Percentiles rank a stretch among this genome's conserved stretches.
These are phyloP conservation scores for Lucifuga dentata DNA, from an alignment of 2,113 vertebrate genomes.

Conservation along the genomic window DNA sequence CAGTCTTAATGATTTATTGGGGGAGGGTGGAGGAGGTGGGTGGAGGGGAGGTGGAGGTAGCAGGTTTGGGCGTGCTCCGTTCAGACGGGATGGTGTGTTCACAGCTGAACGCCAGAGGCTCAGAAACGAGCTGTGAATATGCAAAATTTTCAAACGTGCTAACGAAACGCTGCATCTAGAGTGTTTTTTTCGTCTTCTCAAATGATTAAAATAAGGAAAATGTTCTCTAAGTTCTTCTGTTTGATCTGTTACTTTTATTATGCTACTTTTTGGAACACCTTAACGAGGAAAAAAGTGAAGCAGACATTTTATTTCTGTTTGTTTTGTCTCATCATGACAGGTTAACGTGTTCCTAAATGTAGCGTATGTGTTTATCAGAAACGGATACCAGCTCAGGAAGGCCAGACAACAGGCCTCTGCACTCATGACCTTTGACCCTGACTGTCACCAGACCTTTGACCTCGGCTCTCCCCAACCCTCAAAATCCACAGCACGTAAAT, in stretches of 20 bases:
- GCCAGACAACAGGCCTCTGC: slow-evolving; percentile 22
- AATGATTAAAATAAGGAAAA: too few relatives aligned
- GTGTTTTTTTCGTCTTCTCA: too few relatives aligned
- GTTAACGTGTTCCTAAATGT: too few relatives aligned
- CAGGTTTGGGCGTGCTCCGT: slow-evolving; percentile 23
- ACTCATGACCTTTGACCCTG: not conserved
- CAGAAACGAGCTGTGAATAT: not conserved
- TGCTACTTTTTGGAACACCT: too few relatives aligned
- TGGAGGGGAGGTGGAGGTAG: not conserved
- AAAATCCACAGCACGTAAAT: slow-evolving; percentile 15
- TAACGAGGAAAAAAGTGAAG: too few relatives aligned
- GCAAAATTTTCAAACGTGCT: not conserved
- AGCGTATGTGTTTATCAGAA: slow-evolving; percentile 1
- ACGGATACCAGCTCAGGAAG: not conserved
- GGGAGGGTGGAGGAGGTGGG: not conserved
- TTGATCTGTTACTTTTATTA: not conserved
- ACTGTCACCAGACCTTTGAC: slow-evolving; percentile 6
- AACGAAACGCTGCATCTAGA: too few relatives aligned
- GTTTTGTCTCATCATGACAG: not conserved
- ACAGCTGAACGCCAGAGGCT: not conserved
- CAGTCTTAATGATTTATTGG: slow-evolving; percentile 34
- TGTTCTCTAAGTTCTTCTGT: too few relatives aligned
- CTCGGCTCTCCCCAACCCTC: not conserved
- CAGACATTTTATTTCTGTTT: too few relatives aligned
- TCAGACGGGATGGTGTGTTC: not conserved